Conservation (phyloP, 2,797 vertebrate genomes). For the Rhinogobio ventralis region DNA sequence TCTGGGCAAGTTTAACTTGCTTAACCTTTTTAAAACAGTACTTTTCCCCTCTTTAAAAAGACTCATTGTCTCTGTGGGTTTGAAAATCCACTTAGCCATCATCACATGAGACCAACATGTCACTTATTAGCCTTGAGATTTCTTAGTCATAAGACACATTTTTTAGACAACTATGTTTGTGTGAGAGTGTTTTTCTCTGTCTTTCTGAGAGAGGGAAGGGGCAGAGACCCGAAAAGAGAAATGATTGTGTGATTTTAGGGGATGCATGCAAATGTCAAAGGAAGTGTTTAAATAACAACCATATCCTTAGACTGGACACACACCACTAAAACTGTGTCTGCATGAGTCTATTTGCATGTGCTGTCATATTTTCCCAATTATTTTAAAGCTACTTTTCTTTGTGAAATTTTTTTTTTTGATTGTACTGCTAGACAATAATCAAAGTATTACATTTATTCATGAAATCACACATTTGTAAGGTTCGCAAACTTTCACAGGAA, state of each 20-base stretch:
- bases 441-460: neutral
- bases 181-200: constrained; percentile 38
- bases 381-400: neutral
- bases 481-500: neutral
- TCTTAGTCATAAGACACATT: constrained; percentile 80
- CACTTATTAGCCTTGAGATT: constrained; percentile 78
- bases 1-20: constrained; percentile 55
- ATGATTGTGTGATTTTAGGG: neutral
- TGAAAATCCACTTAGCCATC: constrained; percentile 82
- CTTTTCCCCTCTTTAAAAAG: constrained; percentile 73
- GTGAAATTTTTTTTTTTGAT: too few relatives aligned
- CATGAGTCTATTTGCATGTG: neutral
- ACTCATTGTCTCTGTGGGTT: constrained; percentile 75
- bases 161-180: constrained; percentile 62
- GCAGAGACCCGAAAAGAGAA: neutral
- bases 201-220: neutral
- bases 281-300: constrained; percentile 8
- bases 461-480: neutral
- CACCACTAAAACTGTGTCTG: neutral
- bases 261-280: constrained; percentile 22
- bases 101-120: constrained; percentile 85
- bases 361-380: neutral
- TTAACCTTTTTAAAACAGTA: constrained; percentile 65
- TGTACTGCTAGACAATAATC: neutral
- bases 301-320: neutral